Evolutionary conservation across 1,140 invertebrate genomes (phyloP).

Genomic region (Aphelinus certus): DNA sequence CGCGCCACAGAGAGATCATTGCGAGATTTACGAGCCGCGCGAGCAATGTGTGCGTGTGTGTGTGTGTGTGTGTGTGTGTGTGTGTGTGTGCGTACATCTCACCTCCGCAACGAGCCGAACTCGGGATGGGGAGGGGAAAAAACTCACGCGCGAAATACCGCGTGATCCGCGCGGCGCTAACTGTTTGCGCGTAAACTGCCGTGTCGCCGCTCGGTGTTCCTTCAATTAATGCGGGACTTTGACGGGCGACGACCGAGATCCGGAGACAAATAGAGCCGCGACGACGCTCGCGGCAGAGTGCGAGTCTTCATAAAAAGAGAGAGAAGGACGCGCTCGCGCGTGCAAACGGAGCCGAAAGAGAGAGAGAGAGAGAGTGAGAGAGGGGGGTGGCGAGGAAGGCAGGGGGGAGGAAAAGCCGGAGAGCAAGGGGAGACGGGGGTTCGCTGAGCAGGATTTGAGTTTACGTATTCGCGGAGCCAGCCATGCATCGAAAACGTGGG

Average conservation of each 20-base stretch:
- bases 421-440: neutral
- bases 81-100: too few relatives aligned
- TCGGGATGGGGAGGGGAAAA: too few relatives aligned
- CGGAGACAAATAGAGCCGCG: constrained; percentile 7
- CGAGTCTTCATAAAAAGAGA: constrained; percentile 17
- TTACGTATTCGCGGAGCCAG: constrained; percentile 39
- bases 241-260: neutral
- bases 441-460: constrained; percentile 28
- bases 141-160: neutral
- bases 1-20: neutral
- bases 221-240: neutral
- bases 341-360: neutral
- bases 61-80: too few relatives aligned
- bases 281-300: neutral
- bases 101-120: too few relatives aligned
- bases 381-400: constrained; percentile 29
- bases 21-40: constrained; percentile 13
- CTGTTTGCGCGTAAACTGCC: neutral
- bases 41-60: too few relatives aligned
- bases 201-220: too few relatives aligned
- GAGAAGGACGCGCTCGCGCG: neutral
- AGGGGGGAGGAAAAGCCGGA: constrained; percentile 30
- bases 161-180: neutral
- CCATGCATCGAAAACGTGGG: constrained; percentile 47
- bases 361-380: neutral